Conservation (phyloP, 23 tunicate genomes). For the Ascidia mentula region DNA sequence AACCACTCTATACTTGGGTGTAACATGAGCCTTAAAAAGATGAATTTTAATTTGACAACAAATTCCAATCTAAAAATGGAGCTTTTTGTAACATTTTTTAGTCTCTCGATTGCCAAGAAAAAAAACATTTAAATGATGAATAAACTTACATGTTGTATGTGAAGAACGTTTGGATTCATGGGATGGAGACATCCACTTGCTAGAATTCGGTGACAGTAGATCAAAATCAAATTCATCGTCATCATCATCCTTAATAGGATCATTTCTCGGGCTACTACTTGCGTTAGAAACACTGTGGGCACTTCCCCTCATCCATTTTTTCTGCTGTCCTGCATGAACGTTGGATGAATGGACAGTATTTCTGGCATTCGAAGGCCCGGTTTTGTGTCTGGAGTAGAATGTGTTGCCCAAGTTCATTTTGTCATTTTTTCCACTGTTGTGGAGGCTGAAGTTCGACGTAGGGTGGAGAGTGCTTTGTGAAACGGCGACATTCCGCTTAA, state of each 20-base stretch:
- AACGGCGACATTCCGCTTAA: slow-evolving; percentile 20
- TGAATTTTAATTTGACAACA: no score
- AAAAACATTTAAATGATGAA: no score
- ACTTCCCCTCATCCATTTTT: background rate
- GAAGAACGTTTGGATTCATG: no score
- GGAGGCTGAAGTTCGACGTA: background rate
- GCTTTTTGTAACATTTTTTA: no score
- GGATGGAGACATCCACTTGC: background rate
- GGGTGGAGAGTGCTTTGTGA: background rate
- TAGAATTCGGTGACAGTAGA: background rate
- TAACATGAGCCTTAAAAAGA: no score
- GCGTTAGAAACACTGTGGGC: slow-evolving; percentile 10
- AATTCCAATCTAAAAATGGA: no score
- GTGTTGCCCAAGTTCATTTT: background rate
- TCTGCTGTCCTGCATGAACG: background rate
- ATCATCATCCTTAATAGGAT: slow-evolving; percentile 1
- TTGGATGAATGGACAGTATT: background rate
- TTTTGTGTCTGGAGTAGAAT: slow-evolving; percentile 22
- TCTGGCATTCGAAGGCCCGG: background rate
- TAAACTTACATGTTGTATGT: no score
- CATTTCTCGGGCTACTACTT: slow-evolving; percentile 1
- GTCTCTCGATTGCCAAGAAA: no score
- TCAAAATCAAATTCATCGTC: slow-evolving; percentile 33
- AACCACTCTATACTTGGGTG: no score
- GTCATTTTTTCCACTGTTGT: background rate